Evolutionary conservation across 2,113 vertebrate species (phyloP).

Genomic region (Leptosomus discolor): DNA sequence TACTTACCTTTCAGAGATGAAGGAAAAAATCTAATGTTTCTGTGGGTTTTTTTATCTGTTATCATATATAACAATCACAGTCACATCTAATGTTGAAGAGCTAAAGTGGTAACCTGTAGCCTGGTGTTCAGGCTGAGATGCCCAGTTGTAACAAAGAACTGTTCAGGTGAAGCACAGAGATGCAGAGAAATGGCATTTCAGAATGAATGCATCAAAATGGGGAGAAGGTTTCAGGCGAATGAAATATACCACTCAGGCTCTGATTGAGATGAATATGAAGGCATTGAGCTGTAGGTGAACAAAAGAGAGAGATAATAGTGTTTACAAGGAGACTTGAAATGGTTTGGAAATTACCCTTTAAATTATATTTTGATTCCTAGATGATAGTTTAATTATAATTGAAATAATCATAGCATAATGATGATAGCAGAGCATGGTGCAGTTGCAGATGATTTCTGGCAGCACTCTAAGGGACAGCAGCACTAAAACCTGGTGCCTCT

Average conservation of each 20-base stretch:
- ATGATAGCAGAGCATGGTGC: neutral
- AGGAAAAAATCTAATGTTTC: neutral
- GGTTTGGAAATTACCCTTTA: neutral
- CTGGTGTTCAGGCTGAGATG: neutral
- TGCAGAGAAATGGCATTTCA: neutral
- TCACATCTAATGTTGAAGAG: neutral
- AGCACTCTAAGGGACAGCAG: neutral
- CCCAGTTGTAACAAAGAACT: neutral
- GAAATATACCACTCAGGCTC: neutral
- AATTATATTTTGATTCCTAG: slow-evolving; percentile 2
- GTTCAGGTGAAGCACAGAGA: neutral
- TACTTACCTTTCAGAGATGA: neutral
- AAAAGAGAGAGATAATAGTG: neutral
- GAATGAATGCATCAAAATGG: neutral
- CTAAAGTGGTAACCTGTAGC: neutral
- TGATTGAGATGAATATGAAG: neutral
- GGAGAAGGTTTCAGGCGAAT: neutral
- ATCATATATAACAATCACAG: neutral
- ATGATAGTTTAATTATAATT: neutral
- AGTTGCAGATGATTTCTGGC: neutral
- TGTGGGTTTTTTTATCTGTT: neutral
- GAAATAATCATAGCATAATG: neutral
- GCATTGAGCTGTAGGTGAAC: neutral
- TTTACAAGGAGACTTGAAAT: neutral
- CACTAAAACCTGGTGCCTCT: neutral